Percentiles rank a stretch among this genome's conserved stretches.
phyloP scores from a whole-genome alignment of 2,113 vertebrate species.

The Neolamprologus ventralis region DNA sequence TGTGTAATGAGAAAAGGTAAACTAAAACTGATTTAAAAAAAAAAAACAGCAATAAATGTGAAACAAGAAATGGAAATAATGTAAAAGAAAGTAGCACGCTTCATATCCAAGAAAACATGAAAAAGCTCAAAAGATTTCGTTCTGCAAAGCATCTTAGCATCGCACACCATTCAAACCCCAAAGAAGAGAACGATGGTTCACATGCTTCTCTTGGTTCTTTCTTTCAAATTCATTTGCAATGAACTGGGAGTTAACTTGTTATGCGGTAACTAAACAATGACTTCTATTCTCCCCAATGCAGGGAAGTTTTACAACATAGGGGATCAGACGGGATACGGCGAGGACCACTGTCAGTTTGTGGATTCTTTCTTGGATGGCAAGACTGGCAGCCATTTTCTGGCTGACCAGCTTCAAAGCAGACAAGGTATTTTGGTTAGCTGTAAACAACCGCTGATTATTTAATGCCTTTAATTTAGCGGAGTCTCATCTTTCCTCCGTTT shows the following conservation, averaged over 20 bases:
- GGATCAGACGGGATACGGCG: slow-evolving; percentile 89
- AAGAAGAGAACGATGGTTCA: neutral
- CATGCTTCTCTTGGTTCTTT: neutral
- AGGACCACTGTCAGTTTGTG: slow-evolving; percentile 98
- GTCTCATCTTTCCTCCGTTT: neutral
- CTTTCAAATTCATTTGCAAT: neutral
- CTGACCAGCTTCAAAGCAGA: slow-evolving; percentile 80
- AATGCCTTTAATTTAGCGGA: neutral
- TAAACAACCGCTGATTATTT: neutral
- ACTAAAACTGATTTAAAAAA: neutral
- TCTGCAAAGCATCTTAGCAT: neutral
- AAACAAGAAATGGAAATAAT: neutral
- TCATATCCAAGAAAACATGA: neutral
- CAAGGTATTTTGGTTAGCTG: slow-evolving; percentile 64
- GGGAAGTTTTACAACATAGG: slow-evolving; percentile 97
- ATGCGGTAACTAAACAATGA: neutral
- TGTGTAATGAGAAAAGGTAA: neutral
- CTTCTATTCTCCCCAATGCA: slow-evolving; percentile 26
- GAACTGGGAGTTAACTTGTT: neutral
- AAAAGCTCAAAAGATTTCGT: neutral
- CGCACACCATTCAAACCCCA: neutral
- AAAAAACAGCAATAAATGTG: neutral
- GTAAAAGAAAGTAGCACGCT: neutral
- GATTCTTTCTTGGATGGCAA: slow-evolving; percentile 94
- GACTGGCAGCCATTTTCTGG: slow-evolving; percentile 78